These are phyloP conservation scores for Syritta pipiens DNA, from an alignment of 2,888 invertebrate species.

Conservation along the genomic window DNA sequence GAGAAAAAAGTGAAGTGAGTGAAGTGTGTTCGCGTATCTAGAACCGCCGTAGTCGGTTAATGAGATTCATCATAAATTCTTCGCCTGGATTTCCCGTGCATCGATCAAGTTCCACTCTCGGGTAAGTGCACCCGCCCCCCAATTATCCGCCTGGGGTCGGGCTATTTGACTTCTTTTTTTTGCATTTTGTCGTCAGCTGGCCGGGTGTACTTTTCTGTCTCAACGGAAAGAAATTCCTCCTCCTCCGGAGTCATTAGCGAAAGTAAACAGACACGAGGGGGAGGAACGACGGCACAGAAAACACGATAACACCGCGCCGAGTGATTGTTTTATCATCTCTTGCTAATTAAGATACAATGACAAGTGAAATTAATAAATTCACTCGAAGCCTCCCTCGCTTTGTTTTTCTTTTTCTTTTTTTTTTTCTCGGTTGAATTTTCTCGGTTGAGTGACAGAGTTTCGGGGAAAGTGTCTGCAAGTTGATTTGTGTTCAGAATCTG, in stretches of 20 bases:
- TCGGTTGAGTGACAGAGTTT: no score
- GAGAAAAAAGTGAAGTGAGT: not conserved
- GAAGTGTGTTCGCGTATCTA: slow-evolving; percentile 13
- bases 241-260: slow-evolving; percentile 34
- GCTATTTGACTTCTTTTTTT: not conserved
- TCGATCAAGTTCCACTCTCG: slow-evolving; percentile 38
- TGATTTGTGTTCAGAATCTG: no score
- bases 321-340: slow-evolving; percentile 41
- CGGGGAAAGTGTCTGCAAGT: no score
- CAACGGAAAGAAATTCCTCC: no score
- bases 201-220: no score
- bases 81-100: slow-evolving; percentile 5
- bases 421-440: no score
- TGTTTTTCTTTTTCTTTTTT: not conserved
- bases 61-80: not conserved
- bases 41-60: not conserved
- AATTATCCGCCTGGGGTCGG: no score
- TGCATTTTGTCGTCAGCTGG: not conserved
- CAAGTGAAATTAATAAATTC: slow-evolving; percentile 20
- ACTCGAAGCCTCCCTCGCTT: not conserved
- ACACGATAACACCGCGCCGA: slow-evolving; percentile 4
- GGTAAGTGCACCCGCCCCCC: no score
- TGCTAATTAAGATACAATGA: slow-evolving; percentile 35
- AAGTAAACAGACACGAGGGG: slow-evolving; percentile 20
- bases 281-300: not conserved